Base-by-base conservation (phyloP, 64 coral and sea anemone species). In the Montipora foliosa region DNA sequence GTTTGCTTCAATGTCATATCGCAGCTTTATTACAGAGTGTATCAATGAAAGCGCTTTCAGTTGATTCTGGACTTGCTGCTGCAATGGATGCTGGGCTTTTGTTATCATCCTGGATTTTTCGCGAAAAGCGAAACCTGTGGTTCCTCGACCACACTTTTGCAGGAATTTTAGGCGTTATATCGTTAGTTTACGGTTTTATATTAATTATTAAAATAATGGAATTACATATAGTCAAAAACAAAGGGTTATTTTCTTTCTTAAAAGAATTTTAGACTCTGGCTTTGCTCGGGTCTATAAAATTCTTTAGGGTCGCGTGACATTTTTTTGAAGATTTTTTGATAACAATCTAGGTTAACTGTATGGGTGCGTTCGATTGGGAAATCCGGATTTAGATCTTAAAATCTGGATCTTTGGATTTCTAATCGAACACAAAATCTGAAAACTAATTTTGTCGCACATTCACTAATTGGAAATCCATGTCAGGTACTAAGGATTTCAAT, bases 101-200 rank as follows among this genome's bases (percentile, higher is more conserved):
- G 29, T 60, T 1, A 10, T 86, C 82, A 11, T 4, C 82, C 8
- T 67, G 66, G 46, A n/a, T 86, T 72, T 86, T 70, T 67, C 17
- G 44, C 64, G 16, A 70, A 11, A 8, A 71, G 3, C 46, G n/a
- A 4, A 69, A 86, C 44, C 19, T 86, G 10, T 86, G 82, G 82
- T 86, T 70, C 50, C 82, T 86, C 13, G 82, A 86, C 82, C 82
- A 86, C 12, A 64, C n/a, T 2, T 60, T 86, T 1, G 82, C 82
- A 21, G 67, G 62, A 86, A 1, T 86, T 22, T 10, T 86, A 12
- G 82, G 82, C 4, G 62, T 19, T 86, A 59, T 72, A 10, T 86
- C 82, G 3, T 49, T 51, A 49, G 47, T 71, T 11, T 86, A 86
- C 17, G 82, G 82, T 17, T 10, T 86, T 11, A n/a, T 20, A 2